Evolutionary conservation across 2,797 vertebrate genomes (phyloP).

Genomic region (Squalus acanthias): DNA sequence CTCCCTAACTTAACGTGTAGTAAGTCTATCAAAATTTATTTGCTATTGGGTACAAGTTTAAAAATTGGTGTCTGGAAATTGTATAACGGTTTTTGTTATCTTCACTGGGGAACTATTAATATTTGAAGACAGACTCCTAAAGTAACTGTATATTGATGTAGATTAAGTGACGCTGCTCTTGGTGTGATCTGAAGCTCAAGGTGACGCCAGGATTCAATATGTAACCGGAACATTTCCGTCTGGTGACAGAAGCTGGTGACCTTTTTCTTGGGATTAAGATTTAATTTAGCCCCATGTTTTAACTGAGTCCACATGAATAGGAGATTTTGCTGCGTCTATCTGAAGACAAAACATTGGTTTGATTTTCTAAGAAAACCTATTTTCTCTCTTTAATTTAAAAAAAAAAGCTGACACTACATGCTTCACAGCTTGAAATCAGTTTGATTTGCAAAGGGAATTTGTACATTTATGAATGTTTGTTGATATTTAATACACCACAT

Average conservation of each 20-base stretch:
- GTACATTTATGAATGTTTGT: not conserved
- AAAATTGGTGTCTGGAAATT: not conserved
- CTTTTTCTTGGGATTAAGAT: not conserved
- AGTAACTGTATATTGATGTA: not conserved
- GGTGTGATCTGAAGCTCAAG: not conserved
- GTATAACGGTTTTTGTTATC: not conserved
- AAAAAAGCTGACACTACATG: not conserved
- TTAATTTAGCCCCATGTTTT: not conserved
- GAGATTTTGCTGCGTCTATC: not conserved
- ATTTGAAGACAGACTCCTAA: not conserved
- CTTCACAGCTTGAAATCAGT: no score
- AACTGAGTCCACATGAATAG: not conserved
- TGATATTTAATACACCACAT: not conserved
- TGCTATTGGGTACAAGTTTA: not conserved
- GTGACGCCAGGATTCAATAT: not conserved
- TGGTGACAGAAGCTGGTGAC: not conserved
- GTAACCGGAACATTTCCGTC: not conserved
- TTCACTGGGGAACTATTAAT: not conserved
- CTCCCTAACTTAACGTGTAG: not conserved
- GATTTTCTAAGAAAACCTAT: not conserved
- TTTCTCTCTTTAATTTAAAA: not conserved
- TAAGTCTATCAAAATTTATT: not conserved
- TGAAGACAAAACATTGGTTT: not conserved
- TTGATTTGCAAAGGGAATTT: constrained; percentile 5
- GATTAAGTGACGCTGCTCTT: not conserved